Evolutionary conservation across 1,140 invertebrate genomes (phyloP).

Genomic region (Danaus melanippus): DNA sequence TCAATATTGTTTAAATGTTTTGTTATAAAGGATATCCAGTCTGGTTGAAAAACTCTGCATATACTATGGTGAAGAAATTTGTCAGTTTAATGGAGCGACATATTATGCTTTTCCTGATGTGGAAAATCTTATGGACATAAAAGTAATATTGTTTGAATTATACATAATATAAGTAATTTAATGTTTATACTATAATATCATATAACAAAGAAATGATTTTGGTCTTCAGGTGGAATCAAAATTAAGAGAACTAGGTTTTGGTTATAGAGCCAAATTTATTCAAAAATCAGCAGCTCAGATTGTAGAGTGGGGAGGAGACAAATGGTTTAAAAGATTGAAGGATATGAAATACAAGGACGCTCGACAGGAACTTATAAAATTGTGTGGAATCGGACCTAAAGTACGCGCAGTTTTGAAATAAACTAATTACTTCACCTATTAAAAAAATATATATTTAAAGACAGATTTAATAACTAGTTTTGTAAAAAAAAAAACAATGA

Average conservation of each 20-base stretch:
- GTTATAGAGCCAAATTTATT: constrained; percentile 93
- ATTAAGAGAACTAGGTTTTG: constrained; percentile 88
- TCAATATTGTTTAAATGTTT: constrained; percentile 3
- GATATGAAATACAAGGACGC: constrained; percentile 81
- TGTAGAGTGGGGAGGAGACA: constrained; percentile 75
- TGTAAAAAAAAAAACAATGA: neutral
- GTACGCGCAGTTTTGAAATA: constrained; percentile 53
- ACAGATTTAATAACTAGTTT: neutral
- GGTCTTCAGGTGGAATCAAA: constrained; percentile 76
- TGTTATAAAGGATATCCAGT: constrained; percentile 79
- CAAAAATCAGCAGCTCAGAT: constrained; percentile 81
- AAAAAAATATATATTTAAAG: no score
- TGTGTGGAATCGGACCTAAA: constrained; percentile 92
- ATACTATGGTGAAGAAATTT: constrained; percentile 86
- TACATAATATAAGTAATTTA: constrained; percentile 5
- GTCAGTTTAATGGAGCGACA: constrained; percentile 74
- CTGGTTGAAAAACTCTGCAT: constrained; percentile 94
- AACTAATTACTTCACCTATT: no score
- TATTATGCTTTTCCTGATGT: constrained; percentile 90
- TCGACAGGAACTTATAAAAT: constrained; percentile 79
- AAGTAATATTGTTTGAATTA: constrained; percentile 32
- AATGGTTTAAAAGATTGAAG: constrained; percentile 82
- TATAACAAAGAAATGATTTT: no score
- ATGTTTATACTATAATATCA: constrained; percentile 6
- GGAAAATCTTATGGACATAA: constrained; percentile 72